Evolutionary conservation across 2,888 invertebrate species (phyloP).

Genomic region (Meteorus colon): DNA sequence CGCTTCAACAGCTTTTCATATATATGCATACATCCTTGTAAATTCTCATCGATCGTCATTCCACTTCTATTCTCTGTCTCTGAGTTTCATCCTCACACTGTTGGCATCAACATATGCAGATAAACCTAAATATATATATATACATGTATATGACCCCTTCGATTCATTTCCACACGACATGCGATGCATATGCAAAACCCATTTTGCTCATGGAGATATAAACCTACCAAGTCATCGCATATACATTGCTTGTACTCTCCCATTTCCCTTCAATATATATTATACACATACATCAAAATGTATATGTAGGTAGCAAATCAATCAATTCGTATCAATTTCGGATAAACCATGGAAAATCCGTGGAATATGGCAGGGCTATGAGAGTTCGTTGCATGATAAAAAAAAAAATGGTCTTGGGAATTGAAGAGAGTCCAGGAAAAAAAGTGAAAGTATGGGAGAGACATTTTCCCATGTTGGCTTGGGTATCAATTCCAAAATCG

Average conservation of each 20-base stretch:
- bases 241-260: background rate
- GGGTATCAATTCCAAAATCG: conserved; percentile 51
- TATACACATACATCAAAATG: too few relatives aligned
- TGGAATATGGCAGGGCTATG: conserved; percentile 22
- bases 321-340: conserved; percentile 31
- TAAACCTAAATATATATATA: conserved; percentile 23
- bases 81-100: conserved; percentile 15
- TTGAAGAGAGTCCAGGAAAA: conserved; percentile 25
- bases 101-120: conserved; percentile 34
- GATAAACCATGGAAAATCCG: conserved; percentile 29
- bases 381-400: conserved; percentile 24
- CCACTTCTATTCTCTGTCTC: conserved; percentile 21
- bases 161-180: conserved; percentile 31
- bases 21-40: conserved; percentile 19
- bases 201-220: conserved; percentile 15
- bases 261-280: background rate
- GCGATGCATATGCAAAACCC: conserved; percentile 32
- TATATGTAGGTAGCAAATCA: conserved; percentile 15
- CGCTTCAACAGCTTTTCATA: conserved; percentile 10
- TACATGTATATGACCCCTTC: background rate
- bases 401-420: conserved; percentile 25
- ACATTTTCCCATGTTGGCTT: conserved; percentile 40
- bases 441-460: conserved; percentile 8
- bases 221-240: conserved; percentile 20
- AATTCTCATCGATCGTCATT: conserved; percentile 19